phyloP scores from a whole-genome alignment of 2,888 invertebrate genomes.

The Neria commutata region DNA sequence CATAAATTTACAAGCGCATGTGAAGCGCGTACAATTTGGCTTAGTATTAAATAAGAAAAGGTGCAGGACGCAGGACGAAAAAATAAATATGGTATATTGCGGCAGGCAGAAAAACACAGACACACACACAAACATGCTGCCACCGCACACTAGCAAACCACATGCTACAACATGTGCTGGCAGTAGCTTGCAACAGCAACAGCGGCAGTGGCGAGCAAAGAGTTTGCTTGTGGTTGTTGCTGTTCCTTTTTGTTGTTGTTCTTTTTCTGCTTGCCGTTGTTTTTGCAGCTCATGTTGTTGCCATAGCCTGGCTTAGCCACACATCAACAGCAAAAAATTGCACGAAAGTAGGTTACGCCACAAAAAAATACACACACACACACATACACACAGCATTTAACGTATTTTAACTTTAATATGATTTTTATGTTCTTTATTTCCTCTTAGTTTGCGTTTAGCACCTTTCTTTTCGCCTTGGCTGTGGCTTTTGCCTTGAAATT shows the following conservation, averaged over 20 bases:
- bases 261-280: too few relatives aligned
- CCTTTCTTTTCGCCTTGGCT: background rate
- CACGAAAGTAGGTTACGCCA: constrained; percentile 37
- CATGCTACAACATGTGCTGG: constrained; percentile 7
- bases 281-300: too few relatives aligned
- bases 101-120: constrained; percentile 41
- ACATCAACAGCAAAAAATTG: too few relatives aligned
- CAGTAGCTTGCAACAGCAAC: constrained; percentile 32
- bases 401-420: constrained; percentile 45
- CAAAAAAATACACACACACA: constrained; percentile 43
- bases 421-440: constrained; percentile 45
- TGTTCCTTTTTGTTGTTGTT: too few relatives aligned
- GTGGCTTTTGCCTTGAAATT: background rate
- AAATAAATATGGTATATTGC: constrained; percentile 53
- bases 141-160: background rate
- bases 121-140: too few relatives aligned
- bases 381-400: background rate
- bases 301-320: too few relatives aligned
- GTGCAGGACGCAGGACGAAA: too few relatives aligned
- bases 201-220: constrained; percentile 53
- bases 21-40: too few relatives aligned
- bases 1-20: too few relatives aligned
- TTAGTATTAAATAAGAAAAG: too few relatives aligned
- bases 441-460: background rate
- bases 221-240: too few relatives aligned